Conservation (phyloP, 2,797 vertebrate species). For the Mus spretus region DNA sequence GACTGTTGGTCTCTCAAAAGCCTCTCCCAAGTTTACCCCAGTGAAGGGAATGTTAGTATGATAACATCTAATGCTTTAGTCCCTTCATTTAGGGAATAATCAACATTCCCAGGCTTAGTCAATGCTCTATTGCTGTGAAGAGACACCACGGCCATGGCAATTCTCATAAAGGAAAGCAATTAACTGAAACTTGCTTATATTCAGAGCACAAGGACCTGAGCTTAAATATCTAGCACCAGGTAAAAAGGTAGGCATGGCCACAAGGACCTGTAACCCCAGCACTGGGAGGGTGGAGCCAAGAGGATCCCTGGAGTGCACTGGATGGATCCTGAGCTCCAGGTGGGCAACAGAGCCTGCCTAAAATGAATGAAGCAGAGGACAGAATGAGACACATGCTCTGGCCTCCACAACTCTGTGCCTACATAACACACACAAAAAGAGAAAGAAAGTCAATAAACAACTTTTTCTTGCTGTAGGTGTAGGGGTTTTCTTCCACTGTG, state of each 20-base stretch:
- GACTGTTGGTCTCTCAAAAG: not conserved
- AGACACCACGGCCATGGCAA: not conserved
- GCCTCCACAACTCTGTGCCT: not conserved
- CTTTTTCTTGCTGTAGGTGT: not conserved
- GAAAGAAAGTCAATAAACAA: not conserved
- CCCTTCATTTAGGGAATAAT: not conserved
- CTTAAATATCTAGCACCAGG: not conserved
- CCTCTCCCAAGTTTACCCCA: not conserved
- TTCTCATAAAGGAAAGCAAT: not conserved
- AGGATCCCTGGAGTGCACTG: not conserved
- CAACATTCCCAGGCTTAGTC: not conserved
- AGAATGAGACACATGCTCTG: not conserved
- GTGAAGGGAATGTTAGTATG: not conserved
- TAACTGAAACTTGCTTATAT: not conserved
- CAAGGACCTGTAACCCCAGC: too few species aligned
- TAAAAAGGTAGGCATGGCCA: not conserved
- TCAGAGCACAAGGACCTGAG: too few species aligned
- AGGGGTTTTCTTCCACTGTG: constrained; percentile 22
- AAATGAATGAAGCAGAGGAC: not conserved
- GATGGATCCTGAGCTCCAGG: not conserved
- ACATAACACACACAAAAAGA: not conserved
- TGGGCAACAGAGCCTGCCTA: not conserved
- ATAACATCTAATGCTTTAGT: not conserved
- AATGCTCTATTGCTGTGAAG: not conserved
- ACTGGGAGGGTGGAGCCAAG: not conserved